These are phyloP conservation scores for Halcyon badia DNA, from an alignment of 2,797 vertebrate genomes.

Conservation along the genomic window DNA sequence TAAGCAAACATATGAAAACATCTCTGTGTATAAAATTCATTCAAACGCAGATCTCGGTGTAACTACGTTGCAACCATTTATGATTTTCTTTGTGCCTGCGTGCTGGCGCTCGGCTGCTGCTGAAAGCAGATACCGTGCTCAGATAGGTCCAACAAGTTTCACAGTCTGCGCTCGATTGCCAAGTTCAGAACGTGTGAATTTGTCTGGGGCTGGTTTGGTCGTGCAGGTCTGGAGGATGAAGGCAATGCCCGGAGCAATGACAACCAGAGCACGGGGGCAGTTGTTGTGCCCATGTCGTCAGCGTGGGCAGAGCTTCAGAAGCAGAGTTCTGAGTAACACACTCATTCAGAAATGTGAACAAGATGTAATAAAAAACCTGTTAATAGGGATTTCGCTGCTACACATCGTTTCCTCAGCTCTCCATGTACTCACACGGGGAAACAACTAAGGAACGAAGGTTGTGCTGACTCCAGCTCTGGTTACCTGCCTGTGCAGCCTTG, in stretches of 20 bases:
- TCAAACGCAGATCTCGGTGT: neutral
- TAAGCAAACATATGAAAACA: neutral
- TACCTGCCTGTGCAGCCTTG: neutral
- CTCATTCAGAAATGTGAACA: neutral
- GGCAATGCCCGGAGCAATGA: neutral
- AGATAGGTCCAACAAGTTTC: neutral
- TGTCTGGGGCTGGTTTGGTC: neutral
- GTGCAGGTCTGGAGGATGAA: neutral
- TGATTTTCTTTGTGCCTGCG: neutral
- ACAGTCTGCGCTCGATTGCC: neutral
- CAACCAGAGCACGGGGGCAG: neutral
- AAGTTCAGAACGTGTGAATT: accelerated
- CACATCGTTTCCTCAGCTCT: neutral
- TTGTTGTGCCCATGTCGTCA: neutral
- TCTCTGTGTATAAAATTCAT: neutral
- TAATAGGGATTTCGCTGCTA: neutral
- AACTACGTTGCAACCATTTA: neutral
- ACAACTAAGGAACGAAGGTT: neutral
- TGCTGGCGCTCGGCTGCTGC: neutral
- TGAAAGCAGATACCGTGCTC: neutral
- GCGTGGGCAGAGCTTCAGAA: neutral
- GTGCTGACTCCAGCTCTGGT: neutral
- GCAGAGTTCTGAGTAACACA: neutral
- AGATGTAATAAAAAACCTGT: neutral
- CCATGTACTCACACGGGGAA: neutral